Conservation (phyloP, 2,888 invertebrate genomes). For the Hetaerina titia region DNA sequence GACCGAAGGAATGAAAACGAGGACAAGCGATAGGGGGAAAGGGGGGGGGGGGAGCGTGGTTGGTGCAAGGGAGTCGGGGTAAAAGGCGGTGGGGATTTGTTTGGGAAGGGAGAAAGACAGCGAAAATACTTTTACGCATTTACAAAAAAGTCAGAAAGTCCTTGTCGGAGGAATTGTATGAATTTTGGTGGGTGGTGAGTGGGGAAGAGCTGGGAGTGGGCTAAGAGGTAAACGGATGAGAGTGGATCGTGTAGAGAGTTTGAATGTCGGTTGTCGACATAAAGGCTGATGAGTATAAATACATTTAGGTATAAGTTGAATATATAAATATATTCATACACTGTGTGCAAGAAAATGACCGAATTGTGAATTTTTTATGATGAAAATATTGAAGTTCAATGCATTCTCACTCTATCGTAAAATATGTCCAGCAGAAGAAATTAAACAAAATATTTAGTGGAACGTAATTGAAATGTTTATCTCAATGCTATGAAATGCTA, state of each 20-base stretch:
- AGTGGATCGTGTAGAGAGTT: neutral
- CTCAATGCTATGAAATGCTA: too few relatives aligned
- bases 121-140: neutral
- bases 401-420: too few relatives aligned
- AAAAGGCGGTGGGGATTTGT: too few relatives aligned
- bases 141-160: neutral
- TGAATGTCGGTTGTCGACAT: neutral
- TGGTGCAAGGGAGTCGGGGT: neutral
- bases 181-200: slow-evolving; percentile 17
- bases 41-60: neutral
- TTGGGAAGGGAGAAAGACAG: neutral
- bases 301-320: neutral
- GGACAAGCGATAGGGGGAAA: neutral
- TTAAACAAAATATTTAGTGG: too few relatives aligned
- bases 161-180: slow-evolving; percentile 48
- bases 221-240: neutral
- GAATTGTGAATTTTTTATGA: too few relatives aligned
- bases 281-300: neutral
- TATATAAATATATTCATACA: neutral
- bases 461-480: too few relatives aligned
- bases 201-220: neutral
- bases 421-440: too few relatives aligned
- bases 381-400: too few relatives aligned
- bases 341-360: too few relatives aligned
- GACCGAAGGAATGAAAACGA: slow-evolving; percentile 54